Conservation (phyloP, 2,113 vertebrate genomes). For the Oostethus manadensis region DNA sequence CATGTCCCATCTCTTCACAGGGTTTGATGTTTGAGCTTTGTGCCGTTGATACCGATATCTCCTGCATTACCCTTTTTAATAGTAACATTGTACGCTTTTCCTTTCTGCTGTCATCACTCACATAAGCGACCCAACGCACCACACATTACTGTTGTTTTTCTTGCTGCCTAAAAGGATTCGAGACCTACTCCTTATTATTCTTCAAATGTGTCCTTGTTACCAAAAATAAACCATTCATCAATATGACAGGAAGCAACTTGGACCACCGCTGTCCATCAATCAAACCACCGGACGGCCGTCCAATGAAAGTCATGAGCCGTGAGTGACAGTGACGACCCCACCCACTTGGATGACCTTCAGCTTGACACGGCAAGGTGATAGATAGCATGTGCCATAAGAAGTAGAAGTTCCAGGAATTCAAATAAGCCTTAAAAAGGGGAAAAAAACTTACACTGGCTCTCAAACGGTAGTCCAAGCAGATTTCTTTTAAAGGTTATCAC, state of each 20-base stretch:
- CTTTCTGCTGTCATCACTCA: too few species aligned
- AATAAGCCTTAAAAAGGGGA: too few species aligned
- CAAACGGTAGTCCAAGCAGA: too few species aligned
- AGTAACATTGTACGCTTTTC: too few species aligned
- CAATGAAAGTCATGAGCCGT: constrained; percentile 12
- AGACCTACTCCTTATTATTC: constrained; percentile 9
- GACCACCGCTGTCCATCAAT: constrained; percentile 42
- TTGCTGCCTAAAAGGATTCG: neutral
- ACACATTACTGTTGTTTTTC: neutral
- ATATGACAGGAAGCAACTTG: constrained; percentile 17
- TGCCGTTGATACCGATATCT: too few species aligned
- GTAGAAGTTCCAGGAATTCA: constrained; percentile 4
- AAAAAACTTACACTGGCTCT: too few species aligned
- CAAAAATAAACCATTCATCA: constrained; percentile 43
- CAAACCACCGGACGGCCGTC: constrained; percentile 33
- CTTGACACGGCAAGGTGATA: constrained; percentile 41
- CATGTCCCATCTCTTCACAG: too few species aligned
- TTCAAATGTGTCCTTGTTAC: constrained; percentile 32
- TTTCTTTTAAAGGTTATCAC: too few species aligned
- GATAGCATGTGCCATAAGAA: constrained; percentile 29
- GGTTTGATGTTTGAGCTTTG: too few species aligned
- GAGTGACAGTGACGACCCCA: constrained; percentile 32
- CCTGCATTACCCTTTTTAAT: too few species aligned
- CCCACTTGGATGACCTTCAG: constrained; percentile 50
- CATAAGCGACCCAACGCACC: too few species aligned